Conservation (phyloP, 2,888 invertebrate species). For the Watsonalla binaria region DNA sequence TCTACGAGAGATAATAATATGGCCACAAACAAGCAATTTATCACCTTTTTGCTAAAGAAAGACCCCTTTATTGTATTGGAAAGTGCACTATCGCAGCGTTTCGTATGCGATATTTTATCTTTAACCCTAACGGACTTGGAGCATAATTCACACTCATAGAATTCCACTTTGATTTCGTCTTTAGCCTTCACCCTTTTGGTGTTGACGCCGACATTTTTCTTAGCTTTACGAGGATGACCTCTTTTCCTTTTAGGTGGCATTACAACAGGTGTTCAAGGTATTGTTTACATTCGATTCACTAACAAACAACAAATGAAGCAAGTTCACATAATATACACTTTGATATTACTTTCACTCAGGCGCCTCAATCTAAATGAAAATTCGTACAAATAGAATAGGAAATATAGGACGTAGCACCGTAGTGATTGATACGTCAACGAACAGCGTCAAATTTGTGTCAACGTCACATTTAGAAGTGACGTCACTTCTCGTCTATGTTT, state of each 20-base stretch:
- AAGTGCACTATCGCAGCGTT: neutral
- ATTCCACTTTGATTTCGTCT: neutral
- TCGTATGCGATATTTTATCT: neutral
- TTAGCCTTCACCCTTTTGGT: neutral
- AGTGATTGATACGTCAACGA: too few species aligned
- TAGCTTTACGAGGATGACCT: conserved; percentile 37
- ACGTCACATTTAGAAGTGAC: neutral
- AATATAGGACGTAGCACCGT: too few species aligned
- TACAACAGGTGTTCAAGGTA: conserved; percentile 12
- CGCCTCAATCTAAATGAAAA: conserved; percentile 28
- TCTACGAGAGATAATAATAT: neutral
- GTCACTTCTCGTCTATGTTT: too few species aligned
- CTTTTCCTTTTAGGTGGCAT: conserved; percentile 61
- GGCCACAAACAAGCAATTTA: conserved; percentile 5
- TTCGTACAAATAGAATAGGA: neutral
- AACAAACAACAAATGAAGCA: conserved; percentile 24
- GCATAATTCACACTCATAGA: neutral
- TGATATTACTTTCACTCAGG: conserved; percentile 75
- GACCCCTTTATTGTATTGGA: neutral
- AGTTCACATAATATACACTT: conserved; percentile 42
- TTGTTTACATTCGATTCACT: conserved; percentile 18
- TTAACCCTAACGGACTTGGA: neutral
- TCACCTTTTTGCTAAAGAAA: neutral
- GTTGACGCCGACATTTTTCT: neutral
- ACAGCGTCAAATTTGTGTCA: too few species aligned